Base-by-base conservation (phyloP, 2,888 invertebrate genomes). In the Caenorhabditis imperialis region DNA sequence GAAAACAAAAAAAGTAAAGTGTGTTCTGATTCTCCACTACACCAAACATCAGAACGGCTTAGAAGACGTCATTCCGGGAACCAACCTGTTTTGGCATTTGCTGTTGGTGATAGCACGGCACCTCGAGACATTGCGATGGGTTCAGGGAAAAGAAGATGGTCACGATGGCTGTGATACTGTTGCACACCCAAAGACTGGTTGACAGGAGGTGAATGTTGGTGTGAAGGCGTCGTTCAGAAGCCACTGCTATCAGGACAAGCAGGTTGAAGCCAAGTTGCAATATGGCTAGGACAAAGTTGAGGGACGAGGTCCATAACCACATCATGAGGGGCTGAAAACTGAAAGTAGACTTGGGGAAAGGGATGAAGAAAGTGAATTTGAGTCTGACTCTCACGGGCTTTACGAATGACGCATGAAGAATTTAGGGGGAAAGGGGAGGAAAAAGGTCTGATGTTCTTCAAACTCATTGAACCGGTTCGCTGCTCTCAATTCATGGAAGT, bases 211-310 rank as follows among this genome's bases (percentile, higher is more conserved):
- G 77, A 18, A 76, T 74, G 38, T 77, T 69, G 4, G 78, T 73
- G 18, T 81, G 81, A 40, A 81, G 75, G 27, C 73, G 70, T 27
- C 65, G 62, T 16, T 78, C 77, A 3, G 75, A 75, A 37, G 78
- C 74, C 0, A 81, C 70, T 3, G 78, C 77, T 3, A 78, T 55
- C 4, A 81, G 58, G 2, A 81, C 74, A 8, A 81, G 77, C 8
- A 81, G 60, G 45, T 81, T 81, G 63, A 78, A 78, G 35, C 63
- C 75, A 58, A 81, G 74, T 60, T 77, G 78, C 14, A 81, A 60
- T n/a, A 81, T 71, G n/a, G 81, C 78, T 22, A 81, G 53, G 16
- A 81, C 69, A 51, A 81, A 81, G 54, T 78, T 81, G 47, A 81
- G 71, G 22, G 78, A 63, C 3, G 78, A 71, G 16, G 79, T 75